A percentile compares a stretch with the other conserved stretches of the same genome.
phyloP scores from a whole-genome alignment of 2,888 invertebrate genomes.

The Lepas anatifera region DNA sequence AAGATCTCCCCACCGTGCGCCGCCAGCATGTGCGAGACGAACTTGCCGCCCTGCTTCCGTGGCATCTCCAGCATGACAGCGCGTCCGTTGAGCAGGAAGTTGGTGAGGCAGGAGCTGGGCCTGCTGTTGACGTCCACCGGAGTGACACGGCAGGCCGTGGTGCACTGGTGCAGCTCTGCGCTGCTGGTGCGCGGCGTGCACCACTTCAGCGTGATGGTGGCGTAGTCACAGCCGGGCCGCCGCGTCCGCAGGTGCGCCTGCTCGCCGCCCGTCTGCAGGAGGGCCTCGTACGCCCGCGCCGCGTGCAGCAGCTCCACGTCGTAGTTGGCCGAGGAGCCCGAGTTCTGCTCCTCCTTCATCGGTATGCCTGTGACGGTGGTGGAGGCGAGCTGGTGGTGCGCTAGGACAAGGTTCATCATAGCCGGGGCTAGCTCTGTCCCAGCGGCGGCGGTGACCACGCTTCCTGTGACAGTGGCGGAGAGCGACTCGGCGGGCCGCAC shows the following conservation, averaged over 20 bases:
- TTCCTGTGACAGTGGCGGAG: conserved; percentile 26
- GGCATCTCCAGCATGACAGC: conserved; percentile 70
- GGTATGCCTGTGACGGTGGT: conserved; percentile 98
- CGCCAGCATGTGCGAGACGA: conserved; percentile 82
- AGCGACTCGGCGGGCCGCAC: conserved; percentile 44
- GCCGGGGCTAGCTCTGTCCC: conserved; percentile 55
- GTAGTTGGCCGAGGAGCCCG: conserved; percentile 94
- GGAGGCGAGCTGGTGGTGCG: conserved; percentile 81
- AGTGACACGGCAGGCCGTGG: conserved; percentile 78
- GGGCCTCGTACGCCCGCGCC: conserved; percentile 67
- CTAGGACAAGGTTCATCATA: conserved; percentile 40
- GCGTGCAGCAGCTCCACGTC: conserved; percentile 95
- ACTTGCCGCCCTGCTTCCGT: conserved; percentile 56
- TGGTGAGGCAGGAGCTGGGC: conserved; percentile 92
- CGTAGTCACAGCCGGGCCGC: conserved; percentile 61
- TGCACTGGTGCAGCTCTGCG: conserved; percentile 58
- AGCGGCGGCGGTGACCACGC: conserved; percentile 43
- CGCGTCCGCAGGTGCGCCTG: conserved; percentile 47
- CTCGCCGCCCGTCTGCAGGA: conserved; percentile 42
- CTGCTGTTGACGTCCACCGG: conserved; percentile 93
- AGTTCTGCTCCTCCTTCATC: conserved; percentile 99
- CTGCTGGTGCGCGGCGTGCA: conserved; percentile 82
- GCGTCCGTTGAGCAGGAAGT: conserved; percentile 90
- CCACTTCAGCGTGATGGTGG: conserved; percentile 87
- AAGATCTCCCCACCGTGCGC: conserved; percentile 94